phyloP scores from a whole-genome alignment of 2,888 invertebrate genomes.

The Mallateleia sp. region DNA sequence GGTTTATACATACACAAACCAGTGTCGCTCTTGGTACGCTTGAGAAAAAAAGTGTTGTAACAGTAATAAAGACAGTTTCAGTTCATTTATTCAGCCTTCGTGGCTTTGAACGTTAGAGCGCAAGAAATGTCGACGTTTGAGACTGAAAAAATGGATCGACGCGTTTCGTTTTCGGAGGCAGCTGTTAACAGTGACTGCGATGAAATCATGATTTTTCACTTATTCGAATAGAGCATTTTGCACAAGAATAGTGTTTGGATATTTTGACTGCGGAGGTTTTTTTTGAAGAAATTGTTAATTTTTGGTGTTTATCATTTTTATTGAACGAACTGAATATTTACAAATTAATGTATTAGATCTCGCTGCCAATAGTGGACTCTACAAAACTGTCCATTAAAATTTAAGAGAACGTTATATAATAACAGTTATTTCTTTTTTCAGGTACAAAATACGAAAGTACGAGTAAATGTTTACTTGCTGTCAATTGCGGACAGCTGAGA shows the following conservation, averaged over 20 bases:
- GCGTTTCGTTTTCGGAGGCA: background rate
- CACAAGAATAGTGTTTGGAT: background rate
- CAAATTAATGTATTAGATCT: too few relatives aligned
- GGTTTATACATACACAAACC: slow-evolving; percentile 66
- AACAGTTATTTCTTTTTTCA: background rate
- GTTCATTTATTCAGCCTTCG: slow-evolving; percentile 65
- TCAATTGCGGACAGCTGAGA: slow-evolving; percentile 81
- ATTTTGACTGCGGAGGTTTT: background rate
- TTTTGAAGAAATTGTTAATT: background rate
- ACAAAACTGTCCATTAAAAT: too few relatives aligned
- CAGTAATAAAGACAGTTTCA: slow-evolving; percentile 64
- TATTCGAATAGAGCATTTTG: background rate
- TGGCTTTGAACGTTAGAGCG: slow-evolving; percentile 16
- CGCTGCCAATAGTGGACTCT: too few relatives aligned
- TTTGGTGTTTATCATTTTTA: too few relatives aligned
- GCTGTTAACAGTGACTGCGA: background rate
- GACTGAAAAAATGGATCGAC: background rate
- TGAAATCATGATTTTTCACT: background rate
- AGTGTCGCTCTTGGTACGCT: slow-evolving; percentile 55
- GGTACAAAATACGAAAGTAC: background rate
- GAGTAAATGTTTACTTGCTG: background rate
- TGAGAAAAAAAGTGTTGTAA: slow-evolving; percentile 68
- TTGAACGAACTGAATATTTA: too few relatives aligned
- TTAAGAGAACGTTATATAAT: too few relatives aligned
- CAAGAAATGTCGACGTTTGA: slow-evolving; percentile 29